Evolutionary conservation across 2,113 vertebrate genomes (phyloP).

Genomic region (Oncorhynchus mykiss): DNA sequence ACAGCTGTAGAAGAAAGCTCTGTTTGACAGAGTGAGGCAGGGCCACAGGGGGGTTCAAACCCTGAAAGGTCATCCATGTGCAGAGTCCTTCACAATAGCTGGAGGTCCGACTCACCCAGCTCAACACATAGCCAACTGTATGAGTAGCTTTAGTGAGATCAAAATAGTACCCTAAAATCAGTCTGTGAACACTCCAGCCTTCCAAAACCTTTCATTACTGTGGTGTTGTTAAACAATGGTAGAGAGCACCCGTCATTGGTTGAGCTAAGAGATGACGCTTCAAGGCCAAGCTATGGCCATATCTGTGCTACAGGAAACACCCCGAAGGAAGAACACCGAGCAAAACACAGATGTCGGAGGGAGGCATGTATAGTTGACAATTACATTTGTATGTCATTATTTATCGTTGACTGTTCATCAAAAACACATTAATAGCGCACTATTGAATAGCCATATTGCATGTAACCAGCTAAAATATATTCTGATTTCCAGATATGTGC

Average conservation of each 20-base stretch:
- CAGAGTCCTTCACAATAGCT: constrained; percentile 46
- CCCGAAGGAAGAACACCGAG: not conserved
- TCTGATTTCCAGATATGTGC: not conserved
- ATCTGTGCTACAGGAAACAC: not conserved
- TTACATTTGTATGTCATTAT: not conserved
- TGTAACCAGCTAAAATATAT: not conserved
- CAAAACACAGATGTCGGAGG: not conserved
- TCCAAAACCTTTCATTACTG: not conserved
- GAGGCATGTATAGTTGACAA: not conserved
- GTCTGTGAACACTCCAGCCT: not conserved
- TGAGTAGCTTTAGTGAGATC: not conserved
- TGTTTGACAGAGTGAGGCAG: constrained; percentile 43
- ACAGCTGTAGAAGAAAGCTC: constrained; percentile 58
- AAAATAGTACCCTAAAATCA: not conserved
- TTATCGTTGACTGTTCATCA: too few species aligned
- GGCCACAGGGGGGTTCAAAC: not conserved
- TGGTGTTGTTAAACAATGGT: not conserved
- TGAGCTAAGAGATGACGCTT: not conserved
- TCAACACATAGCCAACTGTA: not conserved
- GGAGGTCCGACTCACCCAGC: constrained; percentile 27
- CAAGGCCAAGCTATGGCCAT: not conserved
- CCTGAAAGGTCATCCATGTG: constrained; percentile 29
- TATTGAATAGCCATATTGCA: not conserved
- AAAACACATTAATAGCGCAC: too few species aligned
- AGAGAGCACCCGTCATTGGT: not conserved